These are phyloP conservation scores for Metopia argyrocephala DNA, from an alignment of 2,888 invertebrate genomes.

Conservation along the genomic window DNA sequence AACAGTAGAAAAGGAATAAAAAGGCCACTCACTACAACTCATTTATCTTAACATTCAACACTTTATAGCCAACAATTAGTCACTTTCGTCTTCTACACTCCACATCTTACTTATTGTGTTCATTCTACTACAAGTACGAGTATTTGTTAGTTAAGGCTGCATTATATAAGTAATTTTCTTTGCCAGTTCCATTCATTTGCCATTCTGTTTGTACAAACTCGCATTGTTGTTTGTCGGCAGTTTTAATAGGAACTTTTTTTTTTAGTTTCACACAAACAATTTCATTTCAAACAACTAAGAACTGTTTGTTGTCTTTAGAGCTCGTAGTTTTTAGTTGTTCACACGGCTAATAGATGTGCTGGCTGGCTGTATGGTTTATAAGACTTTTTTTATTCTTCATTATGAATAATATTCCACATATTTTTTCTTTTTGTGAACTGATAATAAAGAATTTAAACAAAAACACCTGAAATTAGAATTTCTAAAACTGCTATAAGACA, in stretches of 20 bases:
- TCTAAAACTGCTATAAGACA: slow-evolving; percentile 8
- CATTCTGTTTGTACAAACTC: not conserved
- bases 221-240: slow-evolving; percentile 32
- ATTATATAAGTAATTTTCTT: not conserved
- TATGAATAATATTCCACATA: slow-evolving; percentile 1
- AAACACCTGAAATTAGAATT: slow-evolving; percentile 17
- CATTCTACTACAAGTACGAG: too few relatives aligned
- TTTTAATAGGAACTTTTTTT: slow-evolving; percentile 33
- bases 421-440: too few relatives aligned
- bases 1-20: too few relatives aligned
- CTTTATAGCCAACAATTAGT: slow-evolving; percentile 53
- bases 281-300: slow-evolving; percentile 48
- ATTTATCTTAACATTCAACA: slow-evolving; percentile 63
- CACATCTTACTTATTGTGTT: too few relatives aligned
- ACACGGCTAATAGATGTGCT: slow-evolving; percentile 59
- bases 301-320: slow-evolving; percentile 44
- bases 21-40: slow-evolving; percentile 59
- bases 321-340: slow-evolving; percentile 50
- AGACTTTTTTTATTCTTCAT: not conserved
- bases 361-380: not conserved
- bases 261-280: slow-evolving; percentile 43
- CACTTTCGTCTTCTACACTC: slow-evolving; percentile 30
- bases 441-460: not conserved
- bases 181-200: not conserved
- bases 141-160: not conserved